Base-by-base conservation (phyloP, 1,140 invertebrate genomes). In the Brachionus rotundiformis region DNA sequence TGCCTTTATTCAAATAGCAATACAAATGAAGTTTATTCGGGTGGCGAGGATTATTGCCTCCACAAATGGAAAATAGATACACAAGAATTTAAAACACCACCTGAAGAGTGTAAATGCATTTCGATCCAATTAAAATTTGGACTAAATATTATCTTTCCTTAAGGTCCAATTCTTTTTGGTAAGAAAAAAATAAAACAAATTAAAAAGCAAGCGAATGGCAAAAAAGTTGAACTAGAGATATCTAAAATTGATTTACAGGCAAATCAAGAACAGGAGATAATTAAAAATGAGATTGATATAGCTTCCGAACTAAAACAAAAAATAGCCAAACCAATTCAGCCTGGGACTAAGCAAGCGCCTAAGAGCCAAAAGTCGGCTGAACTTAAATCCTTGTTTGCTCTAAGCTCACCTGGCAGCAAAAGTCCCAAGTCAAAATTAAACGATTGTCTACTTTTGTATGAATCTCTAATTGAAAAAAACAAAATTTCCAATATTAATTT, bases 41-140 rank as follows among this genome's bases (percentile, higher is more conserved):
- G 76, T 10, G 76, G 76, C 10, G 76, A 79, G 31, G 76, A 79
- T 23, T 79, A 79, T 27, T 79, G 47, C 23, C 16, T 79, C 11
- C 19, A 59, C 10, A 59, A 36, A 63, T 79, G 76, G 76, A 54
- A 31, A 31, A 59, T 79, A 31, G 59, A 63, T 79, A 4, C 8
- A 31, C 76, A 79, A 41, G 59, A 79, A 59, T 59, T 59, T n/a
- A 79, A 79, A 59, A 33, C 8, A 39, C 47, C 76, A 16, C 76
- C 76, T 13, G 27, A 79, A 63, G 47, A 79, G 33, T 54, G 76
- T 59, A 77, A 77, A 25, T n/a, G n/a, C n/a, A n/a, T n/a, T n/a
- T n/a, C n/a, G n/a, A n/a, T n/a, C n/a, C n/a, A n/a, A 19, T 49
- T 54, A 54, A 19, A 54, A 16, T 54, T 19, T 54, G 13, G 1